Base-by-base conservation (phyloP, 2,113 vertebrate genomes). In the Brachypteracias leptosomus region DNA sequence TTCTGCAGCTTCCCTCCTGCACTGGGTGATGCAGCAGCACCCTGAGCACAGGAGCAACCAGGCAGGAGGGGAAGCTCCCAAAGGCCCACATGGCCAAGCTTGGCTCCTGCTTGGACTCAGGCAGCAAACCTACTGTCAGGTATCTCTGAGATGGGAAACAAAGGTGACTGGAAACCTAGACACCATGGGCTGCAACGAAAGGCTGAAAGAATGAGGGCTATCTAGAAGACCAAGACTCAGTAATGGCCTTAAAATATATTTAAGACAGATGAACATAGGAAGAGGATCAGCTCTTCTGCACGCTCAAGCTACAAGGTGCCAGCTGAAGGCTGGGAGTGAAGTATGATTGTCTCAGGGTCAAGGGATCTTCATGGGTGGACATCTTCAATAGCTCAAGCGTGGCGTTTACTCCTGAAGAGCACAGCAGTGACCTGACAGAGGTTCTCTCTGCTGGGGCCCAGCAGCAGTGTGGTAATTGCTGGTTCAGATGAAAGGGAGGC, bases 401-500 rank as follows among this genome's bases (percentile, higher is more conserved):
- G 59, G 28, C 49, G 49, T 85, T 89, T 76, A 21, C 49, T 65
- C 54, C 63, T 44, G 44, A 68, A 72, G 54, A 66, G 44, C 66
- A 55, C 1, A 1, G 40, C 7, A 52, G 36, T 2, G 25, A 57
- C 66, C n/a, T 42, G 75, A 72, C 58, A 88, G 33, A 61, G 80
- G 70, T 49, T 67, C 33, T 90, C 55, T 61, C 42, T 74, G 68
- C 68, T 57, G 55, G 68, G 84, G 70, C 92, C 59, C 83, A 81
- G 57, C 80, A 75, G 28, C 66, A 89, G 52, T 68, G 86, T 38
- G 2, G 1, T 93, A 97, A 95, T 78, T 96, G 95, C 96, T 85
- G 93, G 83, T 92, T 97, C 96, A 85, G 89, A 90, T 49, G 61
- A 63, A 97, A 95, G 44, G 38, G 91, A 91, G 86, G 46, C 80